phyloP scores from a whole-genome alignment of 1,140 invertebrate species.

The Ooceraea biroi region DNA sequence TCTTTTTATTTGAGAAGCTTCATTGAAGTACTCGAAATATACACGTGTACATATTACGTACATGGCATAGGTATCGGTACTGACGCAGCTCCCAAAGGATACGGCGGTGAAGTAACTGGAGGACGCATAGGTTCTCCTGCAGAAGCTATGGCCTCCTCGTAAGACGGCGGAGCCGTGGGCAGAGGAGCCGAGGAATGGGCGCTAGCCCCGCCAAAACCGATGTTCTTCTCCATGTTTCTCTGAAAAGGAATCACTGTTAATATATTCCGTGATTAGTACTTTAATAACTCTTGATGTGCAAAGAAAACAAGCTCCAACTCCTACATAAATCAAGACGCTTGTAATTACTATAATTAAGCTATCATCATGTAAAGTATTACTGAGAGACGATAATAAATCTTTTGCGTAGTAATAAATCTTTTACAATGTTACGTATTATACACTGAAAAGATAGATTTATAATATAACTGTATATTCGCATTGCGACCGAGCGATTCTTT shows the following conservation, averaged over 20 bases:
- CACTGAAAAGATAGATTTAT: neutral
- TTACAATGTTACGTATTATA: neutral
- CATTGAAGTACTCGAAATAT: neutral
- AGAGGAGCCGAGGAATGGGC: constrained; percentile 61
- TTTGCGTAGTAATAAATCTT: neutral
- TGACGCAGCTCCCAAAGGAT: constrained; percentile 69
- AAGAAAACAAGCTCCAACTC: neutral
- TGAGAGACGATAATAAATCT: neutral
- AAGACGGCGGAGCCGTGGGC: constrained; percentile 81
- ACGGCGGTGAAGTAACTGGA: constrained; percentile 67
- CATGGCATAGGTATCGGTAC: constrained; percentile 76
- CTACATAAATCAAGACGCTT: neutral
- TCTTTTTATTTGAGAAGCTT: neutral
- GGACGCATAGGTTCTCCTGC: constrained; percentile 59
- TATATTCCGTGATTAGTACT: no score
- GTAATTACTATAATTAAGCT: neutral
- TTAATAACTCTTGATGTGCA: no score
- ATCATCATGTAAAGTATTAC: neutral
- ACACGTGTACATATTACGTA: constrained; percentile 54
- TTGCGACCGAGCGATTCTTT: no score
- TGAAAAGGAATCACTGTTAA: constrained; percentile 30
- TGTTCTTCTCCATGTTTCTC: constrained; percentile 66
- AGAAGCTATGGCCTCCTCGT: constrained; percentile 81
- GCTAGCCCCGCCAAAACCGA: constrained; percentile 13
- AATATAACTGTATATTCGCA: no score